A percentile compares a stretch with the other conserved stretches of the same genome.
phyloP scores from a whole-genome alignment of 2,797 vertebrate genomes.

The Sphaeramia orbicularis region DNA sequence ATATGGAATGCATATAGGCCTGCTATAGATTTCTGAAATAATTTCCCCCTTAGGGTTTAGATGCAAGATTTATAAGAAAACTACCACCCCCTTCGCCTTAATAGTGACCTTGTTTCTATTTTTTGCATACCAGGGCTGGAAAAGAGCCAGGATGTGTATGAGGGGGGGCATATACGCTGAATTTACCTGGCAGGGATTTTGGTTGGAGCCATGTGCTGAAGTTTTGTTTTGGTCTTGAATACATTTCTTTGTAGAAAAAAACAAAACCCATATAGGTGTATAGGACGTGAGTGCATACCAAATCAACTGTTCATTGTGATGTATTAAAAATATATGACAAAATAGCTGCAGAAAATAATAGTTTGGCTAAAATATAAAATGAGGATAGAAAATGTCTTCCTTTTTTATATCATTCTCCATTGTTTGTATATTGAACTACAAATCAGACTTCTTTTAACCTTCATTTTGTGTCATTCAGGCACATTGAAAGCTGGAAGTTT shows the following conservation, averaged over 20 bases:
- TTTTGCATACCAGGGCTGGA: constrained; percentile 39
- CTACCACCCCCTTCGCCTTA: background rate
- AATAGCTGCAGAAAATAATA: too few relatives aligned
- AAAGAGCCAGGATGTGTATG: constrained; percentile 14
- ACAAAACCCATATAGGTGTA: constrained; percentile 1
- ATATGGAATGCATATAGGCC: constrained; percentile 7
- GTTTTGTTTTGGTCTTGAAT: constrained; percentile 12
- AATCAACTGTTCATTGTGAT: background rate
- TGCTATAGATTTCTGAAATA: background rate
- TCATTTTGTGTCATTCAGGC: too few relatives aligned
- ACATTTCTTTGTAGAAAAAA: constrained; percentile 26
- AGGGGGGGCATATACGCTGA: constrained; percentile 18
- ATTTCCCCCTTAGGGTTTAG: background rate
- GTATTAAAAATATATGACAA: too few relatives aligned
- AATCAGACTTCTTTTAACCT: too few relatives aligned
- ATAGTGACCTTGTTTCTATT: constrained; percentile 32
- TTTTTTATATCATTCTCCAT: too few relatives aligned
- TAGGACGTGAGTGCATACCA: constrained; percentile 8
- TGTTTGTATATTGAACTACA: too few relatives aligned
- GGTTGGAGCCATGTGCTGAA: constrained; percentile 15
- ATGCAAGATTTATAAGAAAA: background rate
- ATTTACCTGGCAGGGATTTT: constrained; percentile 25
- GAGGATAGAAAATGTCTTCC: too few relatives aligned
- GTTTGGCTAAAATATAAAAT: background rate
- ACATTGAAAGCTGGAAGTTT: too few relatives aligned